Percentiles rank a stretch among this genome's conserved stretches.
phyloP scores from a whole-genome alignment of 2,113 vertebrate species.

The Hyla sarda region DNA sequence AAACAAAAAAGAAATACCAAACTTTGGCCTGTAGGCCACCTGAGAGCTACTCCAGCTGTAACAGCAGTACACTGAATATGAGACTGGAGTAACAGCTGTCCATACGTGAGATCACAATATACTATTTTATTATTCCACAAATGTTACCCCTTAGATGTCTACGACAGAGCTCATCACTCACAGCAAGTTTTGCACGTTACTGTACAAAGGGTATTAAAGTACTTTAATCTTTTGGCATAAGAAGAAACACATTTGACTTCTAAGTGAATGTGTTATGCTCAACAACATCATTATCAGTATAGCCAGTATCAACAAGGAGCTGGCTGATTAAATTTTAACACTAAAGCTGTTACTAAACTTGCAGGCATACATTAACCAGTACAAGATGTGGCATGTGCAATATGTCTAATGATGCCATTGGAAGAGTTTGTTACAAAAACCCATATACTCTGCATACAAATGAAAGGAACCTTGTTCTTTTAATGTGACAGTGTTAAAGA shows the following conservation, averaged over 20 bases:
- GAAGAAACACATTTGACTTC: conserved; percentile 49
- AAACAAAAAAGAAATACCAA: too few relatives aligned
- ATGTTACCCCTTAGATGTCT: conserved; percentile 20
- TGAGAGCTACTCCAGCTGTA: neutral
- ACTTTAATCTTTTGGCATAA: conserved; percentile 54
- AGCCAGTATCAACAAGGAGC: conserved; percentile 50
- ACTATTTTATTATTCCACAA: conserved; percentile 14
- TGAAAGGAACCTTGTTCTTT: conserved; percentile 29
- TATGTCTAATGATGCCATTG: conserved; percentile 43
- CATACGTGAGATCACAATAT: too few relatives aligned
- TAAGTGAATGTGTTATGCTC: conserved; percentile 53
- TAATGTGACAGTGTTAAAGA: conserved; percentile 36
- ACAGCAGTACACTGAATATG: neutral
- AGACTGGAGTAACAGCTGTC: neutral
- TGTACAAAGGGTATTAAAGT: conserved; percentile 21
- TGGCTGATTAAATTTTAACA: conserved; percentile 57
- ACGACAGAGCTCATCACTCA: conserved; percentile 29
- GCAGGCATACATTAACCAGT: conserved; percentile 36
- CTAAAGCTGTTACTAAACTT: conserved; percentile 50
- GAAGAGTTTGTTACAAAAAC: conserved; percentile 38
- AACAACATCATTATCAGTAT: conserved; percentile 48
- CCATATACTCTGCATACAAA: conserved; percentile 40
- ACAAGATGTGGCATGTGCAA: conserved; percentile 45
- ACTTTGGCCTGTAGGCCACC: neutral
- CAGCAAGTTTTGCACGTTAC: neutral